These are phyloP conservation scores for Temnothorax curvispinosus DNA, from an alignment of 1,140 invertebrate species.

Conservation along the genomic window DNA sequence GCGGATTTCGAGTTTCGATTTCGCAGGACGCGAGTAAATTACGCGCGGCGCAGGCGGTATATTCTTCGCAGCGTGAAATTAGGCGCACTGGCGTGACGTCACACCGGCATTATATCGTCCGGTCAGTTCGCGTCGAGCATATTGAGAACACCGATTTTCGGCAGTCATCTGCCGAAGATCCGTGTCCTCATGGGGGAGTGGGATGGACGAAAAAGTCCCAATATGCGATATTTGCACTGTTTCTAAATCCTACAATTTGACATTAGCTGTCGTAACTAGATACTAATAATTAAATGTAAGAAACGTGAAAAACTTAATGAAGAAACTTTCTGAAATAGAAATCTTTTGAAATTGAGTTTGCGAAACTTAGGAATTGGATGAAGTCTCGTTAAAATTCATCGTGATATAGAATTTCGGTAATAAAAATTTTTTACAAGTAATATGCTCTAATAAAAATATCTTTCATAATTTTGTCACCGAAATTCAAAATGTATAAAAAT, in stretches of 20 bases:
- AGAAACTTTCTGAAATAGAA: background rate
- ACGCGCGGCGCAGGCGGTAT: too few species aligned
- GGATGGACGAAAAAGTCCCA: too few species aligned
- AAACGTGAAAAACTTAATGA: background rate
- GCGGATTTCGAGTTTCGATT: too few species aligned
- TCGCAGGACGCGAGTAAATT: too few species aligned
- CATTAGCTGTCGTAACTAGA: background rate
- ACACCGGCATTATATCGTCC: too few species aligned
- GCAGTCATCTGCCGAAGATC: too few species aligned
- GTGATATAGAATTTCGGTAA: background rate
- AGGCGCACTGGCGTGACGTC: too few species aligned
- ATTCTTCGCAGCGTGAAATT: too few species aligned
- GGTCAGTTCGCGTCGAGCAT: too few species aligned
- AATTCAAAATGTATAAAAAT: background rate
- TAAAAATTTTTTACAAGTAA: background rate
- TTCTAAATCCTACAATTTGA: background rate
- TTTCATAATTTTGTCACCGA: background rate
- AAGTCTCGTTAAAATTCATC: conserved; percentile 15
- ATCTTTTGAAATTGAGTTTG: conserved; percentile 7
- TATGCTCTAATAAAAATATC: background rate
- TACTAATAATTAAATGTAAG: background rate
- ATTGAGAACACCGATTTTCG: too few species aligned
- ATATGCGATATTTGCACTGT: background rate
- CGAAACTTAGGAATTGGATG: background rate
- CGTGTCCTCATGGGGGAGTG: too few species aligned